Evolutionary conservation across 2,797 vertebrate genomes (phyloP).

Genomic region (Pseudochaenichthys georgianus): DNA sequence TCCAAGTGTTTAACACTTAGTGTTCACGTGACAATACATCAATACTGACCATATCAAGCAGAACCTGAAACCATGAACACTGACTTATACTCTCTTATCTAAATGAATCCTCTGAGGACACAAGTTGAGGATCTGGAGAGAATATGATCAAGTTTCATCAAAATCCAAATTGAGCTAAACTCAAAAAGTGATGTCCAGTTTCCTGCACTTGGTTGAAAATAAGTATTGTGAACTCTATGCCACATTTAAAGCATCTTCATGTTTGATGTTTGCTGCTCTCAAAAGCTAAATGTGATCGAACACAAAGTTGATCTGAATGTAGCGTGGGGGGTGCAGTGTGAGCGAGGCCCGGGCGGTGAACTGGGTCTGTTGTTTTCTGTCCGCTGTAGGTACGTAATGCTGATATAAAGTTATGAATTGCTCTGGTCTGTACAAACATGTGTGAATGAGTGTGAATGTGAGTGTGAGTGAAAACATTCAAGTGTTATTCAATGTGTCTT

Average conservation of each 20-base stretch:
- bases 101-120: not conserved
- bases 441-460: slow-evolving; percentile 42
- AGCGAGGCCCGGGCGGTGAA: slow-evolving; percentile 27
- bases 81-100: not conserved
- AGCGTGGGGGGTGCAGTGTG: slow-evolving; percentile 13
- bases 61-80: not conserved
- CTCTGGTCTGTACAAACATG: slow-evolving; percentile 75
- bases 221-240: not conserved
- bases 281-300: not conserved
- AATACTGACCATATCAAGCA: not conserved
- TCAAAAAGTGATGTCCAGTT: not conserved
- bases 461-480: slow-evolving; percentile 47
- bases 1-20: no score
- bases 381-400: slow-evolving; percentile 81
- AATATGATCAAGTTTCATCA: not conserved
- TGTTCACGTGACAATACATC: not conserved
- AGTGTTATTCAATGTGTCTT: slow-evolving; percentile 67
- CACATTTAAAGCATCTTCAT: not conserved
- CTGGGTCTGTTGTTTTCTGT: slow-evolving; percentile 60
- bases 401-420: slow-evolving; percentile 81
- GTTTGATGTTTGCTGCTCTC: not conserved
- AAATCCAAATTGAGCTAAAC: not conserved
- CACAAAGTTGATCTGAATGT: slow-evolving; percentile 6
- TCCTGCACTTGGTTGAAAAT: not conserved
- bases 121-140: not conserved